phyloP scores from a whole-genome alignment of 2,797 vertebrate species.

The Xenopus petersii region DNA sequence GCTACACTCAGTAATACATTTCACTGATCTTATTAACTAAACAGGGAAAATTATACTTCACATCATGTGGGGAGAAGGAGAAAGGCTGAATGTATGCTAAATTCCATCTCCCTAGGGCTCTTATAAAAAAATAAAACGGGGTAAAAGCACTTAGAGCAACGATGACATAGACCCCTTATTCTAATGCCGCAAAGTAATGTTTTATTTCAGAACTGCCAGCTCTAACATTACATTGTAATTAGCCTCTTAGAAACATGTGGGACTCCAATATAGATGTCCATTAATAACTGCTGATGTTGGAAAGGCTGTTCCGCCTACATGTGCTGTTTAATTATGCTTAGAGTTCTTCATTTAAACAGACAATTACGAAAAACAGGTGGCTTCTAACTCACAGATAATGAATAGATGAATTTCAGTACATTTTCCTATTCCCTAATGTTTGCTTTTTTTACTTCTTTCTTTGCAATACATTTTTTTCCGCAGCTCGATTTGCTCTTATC shows the following conservation, averaged over 20 bases:
- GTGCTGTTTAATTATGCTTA: constrained; percentile 70
- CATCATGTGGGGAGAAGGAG: constrained; percentile 8
- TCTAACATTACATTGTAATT: constrained; percentile 74
- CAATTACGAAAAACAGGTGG: constrained; percentile 66
- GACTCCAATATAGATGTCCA: constrained; percentile 71
- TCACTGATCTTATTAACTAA: constrained; percentile 45
- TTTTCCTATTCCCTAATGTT: constrained; percentile 55
- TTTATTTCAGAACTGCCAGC: constrained; percentile 60
- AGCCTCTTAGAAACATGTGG: constrained; percentile 70
- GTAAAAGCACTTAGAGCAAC: constrained; percentile 55
- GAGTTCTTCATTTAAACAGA: constrained; percentile 63
- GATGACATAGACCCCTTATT: constrained; percentile 63
- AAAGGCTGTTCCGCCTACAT: constrained; percentile 69
- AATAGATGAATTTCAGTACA: constrained; percentile 55
- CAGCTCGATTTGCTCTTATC: constrained; percentile 52
- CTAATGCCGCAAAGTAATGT: constrained; percentile 65
- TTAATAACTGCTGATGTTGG: constrained; percentile 69
- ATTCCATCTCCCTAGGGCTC: constrained; percentile 52
- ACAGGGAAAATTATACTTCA: constrained; percentile 30
- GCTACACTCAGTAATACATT: constrained; percentile 38
- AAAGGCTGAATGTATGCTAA: constrained; percentile 47
- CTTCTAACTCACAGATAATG: constrained; percentile 64
- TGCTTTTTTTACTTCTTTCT: constrained; percentile 54
- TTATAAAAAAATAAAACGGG: constrained; percentile 33
- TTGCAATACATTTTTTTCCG: constrained; percentile 51